phyloP scores from a whole-genome alignment of 2,113 vertebrate genomes.

The Oreochromis aureus region DNA sequence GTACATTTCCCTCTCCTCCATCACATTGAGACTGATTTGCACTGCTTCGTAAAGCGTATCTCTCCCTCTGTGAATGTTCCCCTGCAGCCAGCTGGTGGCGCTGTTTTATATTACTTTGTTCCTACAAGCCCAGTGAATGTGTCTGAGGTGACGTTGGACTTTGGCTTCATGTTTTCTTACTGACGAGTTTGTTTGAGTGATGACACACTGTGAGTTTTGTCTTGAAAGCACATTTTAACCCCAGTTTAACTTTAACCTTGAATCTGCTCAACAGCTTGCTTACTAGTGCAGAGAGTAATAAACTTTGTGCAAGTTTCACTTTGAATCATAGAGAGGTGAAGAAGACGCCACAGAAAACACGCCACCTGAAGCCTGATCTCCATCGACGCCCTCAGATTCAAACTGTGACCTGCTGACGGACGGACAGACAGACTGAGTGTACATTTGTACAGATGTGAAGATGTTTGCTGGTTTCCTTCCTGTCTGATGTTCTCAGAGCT shows the following conservation, averaged over 20 bases:
- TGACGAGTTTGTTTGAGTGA: neutral
- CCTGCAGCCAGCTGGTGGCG: neutral
- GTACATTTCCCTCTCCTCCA: neutral
- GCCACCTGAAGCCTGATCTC: neutral
- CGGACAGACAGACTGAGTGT: neutral
- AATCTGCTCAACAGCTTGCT: neutral
- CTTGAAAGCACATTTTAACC: neutral
- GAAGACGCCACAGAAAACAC: neutral
- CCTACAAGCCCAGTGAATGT: neutral
- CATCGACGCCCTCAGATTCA: neutral
- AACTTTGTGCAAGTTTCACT: neutral
- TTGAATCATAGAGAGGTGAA: neutral
- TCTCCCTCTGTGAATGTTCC: neutral
- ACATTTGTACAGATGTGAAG: slow-evolving; percentile 48
- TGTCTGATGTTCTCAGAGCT: slow-evolving; percentile 41
- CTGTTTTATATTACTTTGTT: neutral
- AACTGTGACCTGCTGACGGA: neutral
- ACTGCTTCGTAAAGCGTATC: neutral
- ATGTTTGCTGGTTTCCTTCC: slow-evolving; percentile 32
- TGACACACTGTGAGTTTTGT: neutral
- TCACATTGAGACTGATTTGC: neutral
- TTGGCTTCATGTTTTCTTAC: neutral
- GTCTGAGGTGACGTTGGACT: neutral
- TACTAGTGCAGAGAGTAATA: neutral
- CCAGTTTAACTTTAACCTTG: neutral